phyloP scores from a whole-genome alignment of 2,797 vertebrate species.

The Danio aesculapii region DNA sequence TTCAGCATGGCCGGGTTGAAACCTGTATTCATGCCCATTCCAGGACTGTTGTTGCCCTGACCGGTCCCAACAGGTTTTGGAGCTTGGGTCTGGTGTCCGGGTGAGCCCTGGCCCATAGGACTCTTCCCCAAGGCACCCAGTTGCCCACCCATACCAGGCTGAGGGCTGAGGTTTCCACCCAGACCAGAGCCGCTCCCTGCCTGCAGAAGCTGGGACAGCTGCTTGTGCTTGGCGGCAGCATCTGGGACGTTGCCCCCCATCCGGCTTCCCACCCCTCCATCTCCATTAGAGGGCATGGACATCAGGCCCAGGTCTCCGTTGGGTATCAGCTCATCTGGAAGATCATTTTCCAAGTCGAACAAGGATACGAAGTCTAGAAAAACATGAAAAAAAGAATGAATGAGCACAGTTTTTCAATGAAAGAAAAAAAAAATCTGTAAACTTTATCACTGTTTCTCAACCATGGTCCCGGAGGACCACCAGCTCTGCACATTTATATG shows the following conservation, averaged over 20 bases:
- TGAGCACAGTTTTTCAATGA: neutral
- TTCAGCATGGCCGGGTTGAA: conserved; percentile 92
- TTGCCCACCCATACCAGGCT: conserved; percentile 84
- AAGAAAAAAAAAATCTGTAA: no score
- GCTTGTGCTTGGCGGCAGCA: conserved; percentile 96
- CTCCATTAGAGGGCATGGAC: conserved; percentile 79
- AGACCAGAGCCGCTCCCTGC: conserved; percentile 85
- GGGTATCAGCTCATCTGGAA: conserved; percentile 97
- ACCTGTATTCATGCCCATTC: conserved; percentile 87
- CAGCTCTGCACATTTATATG: no score
- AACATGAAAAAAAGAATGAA: neutral
- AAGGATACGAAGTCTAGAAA: conserved; percentile 90
- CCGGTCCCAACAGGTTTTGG: conserved; percentile 89
- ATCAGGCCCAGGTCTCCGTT: conserved; percentile 90
- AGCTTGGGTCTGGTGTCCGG: conserved; percentile 84
- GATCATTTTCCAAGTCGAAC: conserved; percentile 97
- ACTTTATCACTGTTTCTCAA: no score
- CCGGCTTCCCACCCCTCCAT: conserved; percentile 81
- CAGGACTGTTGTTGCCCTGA: conserved; percentile 82
- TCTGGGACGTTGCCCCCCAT: conserved; percentile 83
- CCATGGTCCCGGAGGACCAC: no score
- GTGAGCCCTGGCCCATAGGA: conserved; percentile 87
- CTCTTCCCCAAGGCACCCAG: conserved; percentile 90
- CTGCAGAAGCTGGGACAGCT: conserved; percentile 94
- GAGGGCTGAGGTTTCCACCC: conserved; percentile 83